Percentiles rank a stretch among this genome's conserved stretches.
These are phyloP conservation scores for Rhimphoctona megacephalus DNA, from an alignment of 2,888 invertebrate genomes.

Conservation along the genomic window DNA sequence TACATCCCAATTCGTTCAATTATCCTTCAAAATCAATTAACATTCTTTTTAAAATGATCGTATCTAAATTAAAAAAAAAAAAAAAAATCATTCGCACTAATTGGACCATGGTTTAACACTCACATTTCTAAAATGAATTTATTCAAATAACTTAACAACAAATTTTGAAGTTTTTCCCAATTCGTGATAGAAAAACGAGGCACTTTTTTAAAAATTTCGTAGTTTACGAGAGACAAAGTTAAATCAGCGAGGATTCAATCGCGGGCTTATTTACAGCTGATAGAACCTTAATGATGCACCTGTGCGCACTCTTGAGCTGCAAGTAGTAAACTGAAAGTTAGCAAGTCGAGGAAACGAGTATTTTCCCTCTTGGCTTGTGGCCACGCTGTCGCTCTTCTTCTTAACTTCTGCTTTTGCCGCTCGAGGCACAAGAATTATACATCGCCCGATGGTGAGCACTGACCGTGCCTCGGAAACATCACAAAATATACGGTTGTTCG, in stretches of 20 bases:
- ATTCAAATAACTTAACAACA: background rate
- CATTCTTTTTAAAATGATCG: slow-evolving; percentile 1
- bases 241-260: slow-evolving; percentile 5
- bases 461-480: slow-evolving; percentile 77
- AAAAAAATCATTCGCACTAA: background rate
- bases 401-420: slow-evolving; percentile 66
- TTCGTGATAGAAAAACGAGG: background rate
- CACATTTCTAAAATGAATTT: background rate
- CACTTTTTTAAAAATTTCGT: background rate
- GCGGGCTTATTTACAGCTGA: slow-evolving; percentile 18
- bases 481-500: slow-evolving; percentile 74
- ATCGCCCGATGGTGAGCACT: slow-evolving; percentile 73
- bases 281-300: slow-evolving; percentile 51
- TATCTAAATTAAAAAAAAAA: background rate
- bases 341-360: slow-evolving; percentile 71
- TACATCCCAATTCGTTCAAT: background rate
- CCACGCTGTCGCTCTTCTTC: slow-evolving; percentile 66
- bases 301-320: slow-evolving; percentile 71
- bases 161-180: too few species aligned
- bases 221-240: background rate
- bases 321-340: slow-evolving; percentile 81
- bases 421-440: slow-evolving; percentile 65
- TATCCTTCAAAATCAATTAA: background rate
- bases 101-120: background rate
- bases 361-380: slow-evolving; percentile 63